These are phyloP conservation scores for Alauda arvensis DNA, from an alignment of 2,797 vertebrate species.

Conservation along the genomic window DNA sequence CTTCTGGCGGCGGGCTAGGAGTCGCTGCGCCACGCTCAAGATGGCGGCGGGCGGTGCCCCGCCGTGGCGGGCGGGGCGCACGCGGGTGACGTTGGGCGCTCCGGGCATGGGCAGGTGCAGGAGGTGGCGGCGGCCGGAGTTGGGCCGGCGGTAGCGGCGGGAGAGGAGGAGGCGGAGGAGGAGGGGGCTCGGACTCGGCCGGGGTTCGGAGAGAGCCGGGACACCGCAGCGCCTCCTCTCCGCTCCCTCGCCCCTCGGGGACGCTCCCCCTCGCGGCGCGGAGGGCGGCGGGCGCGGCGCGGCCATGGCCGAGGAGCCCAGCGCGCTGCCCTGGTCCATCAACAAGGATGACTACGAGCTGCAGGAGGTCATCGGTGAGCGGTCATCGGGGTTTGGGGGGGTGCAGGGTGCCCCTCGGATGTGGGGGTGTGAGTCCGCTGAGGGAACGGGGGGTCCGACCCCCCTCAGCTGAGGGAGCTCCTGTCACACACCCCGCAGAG, in stretches of 20 bases:
- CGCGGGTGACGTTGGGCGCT: conserved; percentile 62
- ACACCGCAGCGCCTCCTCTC: neutral
- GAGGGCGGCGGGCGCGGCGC: conserved; percentile 36
- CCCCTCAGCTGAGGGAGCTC: neutral
- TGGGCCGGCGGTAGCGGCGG: conserved; percentile 67
- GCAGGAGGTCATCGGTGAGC: conserved; percentile 97
- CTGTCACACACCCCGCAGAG: neutral
- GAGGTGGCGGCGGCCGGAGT: conserved; percentile 81
- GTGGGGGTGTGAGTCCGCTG: neutral
- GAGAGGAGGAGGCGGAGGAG: conserved; percentile 12
- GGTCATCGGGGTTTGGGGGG: neutral
- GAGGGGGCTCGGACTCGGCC: neutral
- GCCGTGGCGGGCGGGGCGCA: conserved; percentile 24
- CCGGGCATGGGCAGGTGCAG: conserved; percentile 71
- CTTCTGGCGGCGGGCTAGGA: fast-evolving
- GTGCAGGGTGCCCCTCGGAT: too few relatives aligned
- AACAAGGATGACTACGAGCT: conserved; percentile 98
- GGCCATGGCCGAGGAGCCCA: conserved; percentile 88
- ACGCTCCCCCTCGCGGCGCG: conserved; percentile 61
- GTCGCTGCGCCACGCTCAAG: conserved; percentile 63
- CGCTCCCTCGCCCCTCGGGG: neutral
- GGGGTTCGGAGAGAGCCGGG: neutral
- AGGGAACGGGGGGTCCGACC: neutral
- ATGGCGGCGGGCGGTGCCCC: conserved; percentile 55
- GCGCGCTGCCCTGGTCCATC: conserved; percentile 95